Base-by-base conservation (phyloP, 2,797 vertebrate genomes). In the Schizopygopsis malacanthus region DNA sequence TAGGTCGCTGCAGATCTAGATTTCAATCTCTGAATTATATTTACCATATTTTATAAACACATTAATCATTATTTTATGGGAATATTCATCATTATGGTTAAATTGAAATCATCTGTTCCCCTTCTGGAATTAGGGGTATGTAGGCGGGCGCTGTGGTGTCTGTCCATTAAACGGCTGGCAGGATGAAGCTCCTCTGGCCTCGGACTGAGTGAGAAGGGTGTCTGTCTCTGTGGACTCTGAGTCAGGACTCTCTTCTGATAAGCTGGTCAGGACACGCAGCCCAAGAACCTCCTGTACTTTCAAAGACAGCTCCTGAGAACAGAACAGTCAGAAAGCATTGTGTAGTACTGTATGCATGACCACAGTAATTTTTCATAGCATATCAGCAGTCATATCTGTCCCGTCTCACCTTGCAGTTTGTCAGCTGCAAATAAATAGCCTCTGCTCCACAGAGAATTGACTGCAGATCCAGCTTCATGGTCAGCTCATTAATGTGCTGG, bases 401-500 rank as follows among this genome's bases (percentile, higher is more conserved):
- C n/a, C 15, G 22, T 41, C 69, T 56, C 22, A 95, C 95, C 92
- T 95, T 94, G 90, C 94, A 96, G 84, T 84, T 82, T 12, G 90
- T 63, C 87, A 96, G 93, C 91, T 95, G 96, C 84, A 96, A 93
- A 92, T 96, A 97, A 83, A 98, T 96, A 13, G 94, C 92, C 88
- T 98, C 97, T 0, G 96, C 96, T 13, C 94, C 95, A 0, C 91
- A 89, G 65, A 98, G 93, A 33, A 96, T 86, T 0, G 86, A 92
- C 88, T 96, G 95, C 89, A 98, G 94, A 20, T 97, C 96, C 93
- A 98, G 90, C 95, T 94, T 97, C 97, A 98, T 98, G 7, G 96
- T 97, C 94, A 98, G 47, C 86, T 98, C 97, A 0, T 98, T 98
- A 70, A 97, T 97, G 93, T 98, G 97, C 97, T 98, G 93, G 5